Evolutionary conservation across 2,888 invertebrate genomes (phyloP).

Genomic region (Machimus rusticus): DNA sequence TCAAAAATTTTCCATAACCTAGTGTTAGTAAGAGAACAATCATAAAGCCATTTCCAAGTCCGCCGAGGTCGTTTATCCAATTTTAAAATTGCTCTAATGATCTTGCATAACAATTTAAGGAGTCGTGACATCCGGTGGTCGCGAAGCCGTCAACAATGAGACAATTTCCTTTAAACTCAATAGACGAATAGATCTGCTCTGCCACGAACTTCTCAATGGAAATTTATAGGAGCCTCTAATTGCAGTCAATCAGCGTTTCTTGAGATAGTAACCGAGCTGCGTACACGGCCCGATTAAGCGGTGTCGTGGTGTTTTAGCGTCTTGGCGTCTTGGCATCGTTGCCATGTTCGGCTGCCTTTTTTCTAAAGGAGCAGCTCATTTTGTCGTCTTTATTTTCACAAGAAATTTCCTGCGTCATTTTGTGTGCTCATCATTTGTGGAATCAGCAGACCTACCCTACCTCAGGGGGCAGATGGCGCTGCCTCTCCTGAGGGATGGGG

Average conservation of each 20-base stretch:
- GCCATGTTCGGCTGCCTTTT: not conserved
- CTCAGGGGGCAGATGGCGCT: not conserved
- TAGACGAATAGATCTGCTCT: not conserved
- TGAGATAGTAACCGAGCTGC: conserved; percentile 15
- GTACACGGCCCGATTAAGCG: conserved; percentile 19
- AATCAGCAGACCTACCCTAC: not conserved
- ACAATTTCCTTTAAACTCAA: conserved; percentile 27
- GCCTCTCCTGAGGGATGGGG: not conserved
- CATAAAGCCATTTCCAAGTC: not conserved
- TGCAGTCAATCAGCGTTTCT: conserved; percentile 21
- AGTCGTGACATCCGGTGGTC: conserved; percentile 25
- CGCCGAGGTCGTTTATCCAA: not conserved
- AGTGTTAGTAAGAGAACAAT: not conserved
- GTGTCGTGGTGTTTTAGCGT: not conserved
- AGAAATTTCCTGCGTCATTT: not conserved
- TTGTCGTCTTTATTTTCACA: not conserved
- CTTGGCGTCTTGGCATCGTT: not conserved
- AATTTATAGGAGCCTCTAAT: conserved; percentile 22
- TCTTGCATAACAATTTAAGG: conserved; percentile 13
- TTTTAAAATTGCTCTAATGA: not conserved
- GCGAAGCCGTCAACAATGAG: conserved; percentile 1
- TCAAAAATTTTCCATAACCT: not conserved
- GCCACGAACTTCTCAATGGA: conserved; percentile 13
- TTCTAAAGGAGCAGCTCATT: not conserved
- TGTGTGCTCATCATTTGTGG: not conserved